Evolutionary conservation across 64 coral and sea anemone species (phyloP), one percentile per base, ranked within the genome.

Genomic region (Dendronephthya gigantea): DNA sequence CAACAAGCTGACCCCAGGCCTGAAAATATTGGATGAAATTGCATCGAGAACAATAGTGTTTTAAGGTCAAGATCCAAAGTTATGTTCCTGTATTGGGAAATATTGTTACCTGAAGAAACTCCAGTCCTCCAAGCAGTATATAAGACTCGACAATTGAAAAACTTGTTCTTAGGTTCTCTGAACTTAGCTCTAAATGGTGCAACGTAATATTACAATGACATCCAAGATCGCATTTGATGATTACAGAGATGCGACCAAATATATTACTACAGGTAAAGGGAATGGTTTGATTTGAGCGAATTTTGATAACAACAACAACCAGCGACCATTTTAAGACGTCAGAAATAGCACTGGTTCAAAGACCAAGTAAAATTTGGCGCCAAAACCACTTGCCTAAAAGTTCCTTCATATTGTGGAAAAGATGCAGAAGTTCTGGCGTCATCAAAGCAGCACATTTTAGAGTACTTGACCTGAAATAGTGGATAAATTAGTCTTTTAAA

Each of bases 61-160:
- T n/a, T n/a, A n/a, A n/a, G n/a, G n/a, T n/a, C n/a, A n/a, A n/a
- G n/a, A n/a, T n/a, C n/a, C n/a, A n/a, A n/a, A n/a, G n/a, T n/a
- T n/a, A 27, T 32, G 51, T 48, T 28, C 34, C 47, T 31, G 55
- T 33, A 62, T 48, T 22, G 11, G 58, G 9, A 39, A 2, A 9
- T 59, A 47, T 84, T 32, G 86, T 5, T 36, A 98, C 92, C 95
- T 98, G 88, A 1, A 98, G 85, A 75, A 98, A 93, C 50, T 91
- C 87, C 36, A 68, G 88, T 6, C 83, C 89, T 83, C 90, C 87
- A 39, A 98, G 48, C 23, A 98, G 47, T 70, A 93, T 83, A 70
- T 98, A 98, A 1, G 89, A 92, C 45, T 98, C 95, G 41, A 98
- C 87, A 37, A 98, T 91, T 8, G 87, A 85, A 82, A 98, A 98